These are phyloP conservation scores for Lepetodrilus schrolli DNA, from an alignment of 2,888 invertebrate species.

Conservation along the genomic window DNA sequence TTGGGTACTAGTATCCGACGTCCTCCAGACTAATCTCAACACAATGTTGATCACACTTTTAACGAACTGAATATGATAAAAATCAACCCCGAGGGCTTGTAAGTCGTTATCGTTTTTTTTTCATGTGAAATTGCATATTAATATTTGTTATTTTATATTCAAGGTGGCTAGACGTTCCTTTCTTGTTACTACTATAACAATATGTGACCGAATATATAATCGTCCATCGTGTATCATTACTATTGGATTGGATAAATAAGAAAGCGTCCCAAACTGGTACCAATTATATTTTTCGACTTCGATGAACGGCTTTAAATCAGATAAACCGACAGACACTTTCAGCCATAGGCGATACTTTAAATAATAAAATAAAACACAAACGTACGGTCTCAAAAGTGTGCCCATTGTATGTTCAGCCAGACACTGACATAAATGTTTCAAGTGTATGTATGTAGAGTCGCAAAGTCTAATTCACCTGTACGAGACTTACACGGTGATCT, in stretches of 20 bases:
- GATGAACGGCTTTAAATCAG: background rate
- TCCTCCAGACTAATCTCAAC: too few relatives aligned
- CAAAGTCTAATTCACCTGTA: background rate
- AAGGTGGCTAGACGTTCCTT: too few relatives aligned
- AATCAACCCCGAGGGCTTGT: too few relatives aligned
- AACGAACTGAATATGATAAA: too few relatives aligned
- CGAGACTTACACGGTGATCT: background rate
- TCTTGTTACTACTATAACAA: background rate
- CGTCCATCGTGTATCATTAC: background rate
- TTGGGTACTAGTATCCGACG: too few relatives aligned
- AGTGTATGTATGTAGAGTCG: background rate
- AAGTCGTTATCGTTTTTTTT: too few relatives aligned
- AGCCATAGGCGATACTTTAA: background rate
- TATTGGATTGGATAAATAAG: background rate
- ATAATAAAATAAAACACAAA: background rate
- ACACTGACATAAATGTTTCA: conserved; percentile 10
- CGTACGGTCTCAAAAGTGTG: background rate
- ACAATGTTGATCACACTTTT: too few relatives aligned
- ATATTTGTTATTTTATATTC: too few relatives aligned
- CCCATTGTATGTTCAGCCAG: background rate
- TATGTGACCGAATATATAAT: background rate
- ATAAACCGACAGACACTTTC: background rate
- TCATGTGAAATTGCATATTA: too few relatives aligned
- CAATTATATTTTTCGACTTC: background rate
- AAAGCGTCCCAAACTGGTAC: background rate